Percentiles rank a stretch among this genome's conserved stretches.
Evolutionary conservation across 2,888 invertebrate genomes (phyloP).

Genomic region (Cecidostiba fungosa): DNA sequence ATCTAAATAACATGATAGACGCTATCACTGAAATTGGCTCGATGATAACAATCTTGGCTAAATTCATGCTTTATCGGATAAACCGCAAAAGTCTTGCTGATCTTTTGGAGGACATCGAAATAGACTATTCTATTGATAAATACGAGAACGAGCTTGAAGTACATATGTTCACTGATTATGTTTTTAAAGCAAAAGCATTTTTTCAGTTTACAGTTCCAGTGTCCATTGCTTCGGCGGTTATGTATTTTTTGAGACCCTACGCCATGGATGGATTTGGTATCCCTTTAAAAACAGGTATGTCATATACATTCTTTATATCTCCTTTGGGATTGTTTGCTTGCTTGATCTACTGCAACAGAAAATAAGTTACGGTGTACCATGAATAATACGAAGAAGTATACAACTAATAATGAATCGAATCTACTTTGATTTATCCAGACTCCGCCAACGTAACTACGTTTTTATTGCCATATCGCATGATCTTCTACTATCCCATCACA

Average conservation of each 20-base stretch:
- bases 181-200: neutral
- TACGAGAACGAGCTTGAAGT: neutral
- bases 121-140: constrained; percentile 16
- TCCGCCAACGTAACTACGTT: constrained; percentile 6
- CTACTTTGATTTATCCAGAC: neutral
- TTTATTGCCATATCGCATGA: constrained; percentile 31
- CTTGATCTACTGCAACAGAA: neutral
- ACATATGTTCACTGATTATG: neutral
- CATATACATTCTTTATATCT: neutral
- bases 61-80: neutral
- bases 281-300: neutral
- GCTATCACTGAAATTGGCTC: neutral
- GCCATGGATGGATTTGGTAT: neutral
- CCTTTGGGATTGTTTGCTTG: neutral
- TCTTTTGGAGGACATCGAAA: neutral
- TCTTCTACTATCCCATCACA: constrained; percentile 26
- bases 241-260: constrained; percentile 1
- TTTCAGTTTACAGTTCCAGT: neutral
- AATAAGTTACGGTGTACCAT: neutral
- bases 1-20: neutral
- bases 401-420: neutral
- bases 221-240: neutral
- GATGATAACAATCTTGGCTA: constrained; percentile 5
- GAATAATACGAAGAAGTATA: neutral
- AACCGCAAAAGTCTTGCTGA: neutral